Evolutionary conservation across 2,797 vertebrate genomes (phyloP).

Genomic region (Anisognathus igniventris): DNA sequence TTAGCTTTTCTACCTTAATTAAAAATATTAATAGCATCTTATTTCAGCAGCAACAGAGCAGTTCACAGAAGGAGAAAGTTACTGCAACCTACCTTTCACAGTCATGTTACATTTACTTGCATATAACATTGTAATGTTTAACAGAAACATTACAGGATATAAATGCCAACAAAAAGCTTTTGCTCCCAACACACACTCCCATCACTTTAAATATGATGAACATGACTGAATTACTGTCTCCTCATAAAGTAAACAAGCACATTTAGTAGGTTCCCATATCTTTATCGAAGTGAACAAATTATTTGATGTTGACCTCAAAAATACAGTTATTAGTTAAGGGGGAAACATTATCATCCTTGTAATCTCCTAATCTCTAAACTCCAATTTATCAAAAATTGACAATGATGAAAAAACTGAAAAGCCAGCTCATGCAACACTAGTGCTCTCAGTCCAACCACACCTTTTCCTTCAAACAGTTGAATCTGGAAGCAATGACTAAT

Average conservation of each 20-base stretch:
- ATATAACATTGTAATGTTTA: background rate
- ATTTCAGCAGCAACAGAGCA: background rate
- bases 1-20: background rate
- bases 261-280: background rate
- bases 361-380: background rate
- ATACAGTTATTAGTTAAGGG: background rate
- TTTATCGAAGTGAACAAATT: background rate
- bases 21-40: background rate
- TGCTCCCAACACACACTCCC: background rate
- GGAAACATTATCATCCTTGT: background rate
- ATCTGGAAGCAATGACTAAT: slow-evolving; percentile 14
- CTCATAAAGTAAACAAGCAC: background rate
- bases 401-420: background rate
- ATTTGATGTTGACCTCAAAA: background rate
- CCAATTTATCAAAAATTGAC: background rate
- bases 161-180: background rate
- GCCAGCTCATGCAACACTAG: background rate
- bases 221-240: background rate
- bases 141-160: rapidly evolving
- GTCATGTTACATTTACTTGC: background rate
- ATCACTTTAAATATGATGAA: rapidly evolving
- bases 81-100: background rate
- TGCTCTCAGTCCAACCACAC: background rate
- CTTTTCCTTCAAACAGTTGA: slow-evolving; percentile 11
- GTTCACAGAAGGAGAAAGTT: background rate